Evolutionary conservation across 2,797 vertebrate genomes (phyloP), one percentile per base, ranked within the genome.

Genomic region (Notolabrus celidotus): DNA sequence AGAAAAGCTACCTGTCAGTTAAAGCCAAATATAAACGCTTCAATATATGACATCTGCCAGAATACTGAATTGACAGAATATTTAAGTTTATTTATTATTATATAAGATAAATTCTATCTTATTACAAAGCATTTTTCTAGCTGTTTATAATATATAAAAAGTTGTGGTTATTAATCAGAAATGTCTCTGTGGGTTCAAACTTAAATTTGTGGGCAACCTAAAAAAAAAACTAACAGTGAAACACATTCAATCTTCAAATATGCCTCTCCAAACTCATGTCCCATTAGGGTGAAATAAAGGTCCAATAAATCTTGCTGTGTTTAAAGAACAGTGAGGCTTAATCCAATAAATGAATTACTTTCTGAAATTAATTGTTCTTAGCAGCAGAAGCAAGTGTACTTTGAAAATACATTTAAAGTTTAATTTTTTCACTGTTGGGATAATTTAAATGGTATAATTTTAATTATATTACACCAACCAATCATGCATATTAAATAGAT

Each of bases 391-490:
- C 93, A 90, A 92, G 87, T 90, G 89, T 92, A 92, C 90, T 92
- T 92, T 90, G 86, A 83, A 92, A 93, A 93, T 89, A 89, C 86
- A 92, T 93, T 93, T 91, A 89, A 94, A 94, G 89, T 94, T 92
- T 81, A 86, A 86, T 92, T 92, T 93, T 86, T 91, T 78, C 79
- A 88, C 86, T 91, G 85, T 93, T 91, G 50, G 88, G 80, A 90
- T 92, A 92, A 92, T 92, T 94, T 92, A 86, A 94, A 93, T 87
- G 89, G 92, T 92, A 82, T 82, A 80, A 91, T 92, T 93, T 92
- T 93, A 94, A 94, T 94, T 94, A 92, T 89, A 89, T 92, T 94
- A 92, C 88, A 89, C 92, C 89, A 91, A 89, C 91, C 90, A 93
- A 88, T 90, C 92, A 92, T 90, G 92, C 92, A 91, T 92, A 92